Conservation (phyloP, 2,888 invertebrate genomes). For the Schizaphis graminum region DNA sequence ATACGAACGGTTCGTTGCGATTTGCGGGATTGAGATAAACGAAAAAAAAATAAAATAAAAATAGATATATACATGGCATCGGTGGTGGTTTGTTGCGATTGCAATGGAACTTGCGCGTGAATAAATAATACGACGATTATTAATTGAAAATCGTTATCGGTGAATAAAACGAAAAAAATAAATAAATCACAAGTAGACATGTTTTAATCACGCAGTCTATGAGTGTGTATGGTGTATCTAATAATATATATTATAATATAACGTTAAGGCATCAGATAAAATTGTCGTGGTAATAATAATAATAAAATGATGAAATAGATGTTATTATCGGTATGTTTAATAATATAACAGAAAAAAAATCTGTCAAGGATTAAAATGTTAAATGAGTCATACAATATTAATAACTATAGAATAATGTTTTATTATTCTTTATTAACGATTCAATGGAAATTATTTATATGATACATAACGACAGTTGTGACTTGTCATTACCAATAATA, state of each 20-base stretch:
- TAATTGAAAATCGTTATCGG: neutral
- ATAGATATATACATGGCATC: neutral
- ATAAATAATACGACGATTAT: neutral
- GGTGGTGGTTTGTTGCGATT: neutral
- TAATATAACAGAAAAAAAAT: neutral
- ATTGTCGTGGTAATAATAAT: neutral
- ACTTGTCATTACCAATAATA: neutral
- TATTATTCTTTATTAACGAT: neutral
- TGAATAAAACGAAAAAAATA: neutral
- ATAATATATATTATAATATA: neutral
- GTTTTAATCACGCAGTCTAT: neutral
- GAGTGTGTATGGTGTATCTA: neutral
- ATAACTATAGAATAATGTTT: neutral
- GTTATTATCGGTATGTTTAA: neutral
- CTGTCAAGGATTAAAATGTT: neutral
- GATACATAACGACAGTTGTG: neutral
- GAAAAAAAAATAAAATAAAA: neutral
- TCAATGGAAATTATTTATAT: neutral
- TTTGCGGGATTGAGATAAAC: neutral
- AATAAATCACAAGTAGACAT: neutral
- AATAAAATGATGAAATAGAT: neutral
- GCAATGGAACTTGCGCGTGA: neutral
- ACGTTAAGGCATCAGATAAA: neutral
- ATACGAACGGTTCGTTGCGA: neutral
- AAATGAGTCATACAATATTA: neutral